phyloP scores from a whole-genome alignment of 2,113 vertebrate species.

The Pseudois nayaur region DNA sequence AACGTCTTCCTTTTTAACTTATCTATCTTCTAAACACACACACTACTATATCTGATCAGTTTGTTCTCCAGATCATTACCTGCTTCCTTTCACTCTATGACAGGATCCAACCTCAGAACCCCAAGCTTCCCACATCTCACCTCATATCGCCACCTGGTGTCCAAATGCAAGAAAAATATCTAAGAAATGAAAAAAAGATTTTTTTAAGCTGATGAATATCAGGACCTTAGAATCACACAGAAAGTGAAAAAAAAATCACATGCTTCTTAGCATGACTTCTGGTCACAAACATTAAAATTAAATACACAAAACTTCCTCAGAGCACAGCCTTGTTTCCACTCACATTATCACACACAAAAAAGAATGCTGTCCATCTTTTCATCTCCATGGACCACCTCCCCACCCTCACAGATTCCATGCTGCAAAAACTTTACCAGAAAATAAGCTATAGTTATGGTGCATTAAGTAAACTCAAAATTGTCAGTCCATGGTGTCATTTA shows the following conservation, averaged over 20 bases:
- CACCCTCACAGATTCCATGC: background rate
- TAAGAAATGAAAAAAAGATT: background rate
- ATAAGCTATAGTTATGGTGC: background rate
- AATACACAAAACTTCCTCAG: background rate
- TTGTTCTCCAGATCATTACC: background rate
- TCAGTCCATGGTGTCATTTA: too few relatives aligned
- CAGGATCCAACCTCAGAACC: background rate
- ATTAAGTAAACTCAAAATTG: background rate
- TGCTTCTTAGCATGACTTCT: background rate
- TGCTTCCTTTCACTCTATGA: background rate
- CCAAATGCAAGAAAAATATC: conserved; percentile 48
- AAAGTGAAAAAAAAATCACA: background rate
- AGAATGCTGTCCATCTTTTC: background rate
- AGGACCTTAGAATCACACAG: background rate
- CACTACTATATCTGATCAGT: background rate
- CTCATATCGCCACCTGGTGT: conserved; percentile 56
- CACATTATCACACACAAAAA: background rate
- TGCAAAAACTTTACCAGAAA: background rate
- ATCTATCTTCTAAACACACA: background rate
- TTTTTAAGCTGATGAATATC: background rate
- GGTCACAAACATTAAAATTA: background rate
- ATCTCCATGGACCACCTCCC: background rate
- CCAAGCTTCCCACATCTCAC: conserved; percentile 11
- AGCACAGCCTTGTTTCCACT: background rate
- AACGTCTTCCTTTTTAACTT: background rate